A percentile compares a stretch with the other conserved stretches of the same genome.
These are phyloP conservation scores for Ctenosaura bakeri DNA, from an alignment of 2,797 vertebrate species.

Conservation along the genomic window DNA sequence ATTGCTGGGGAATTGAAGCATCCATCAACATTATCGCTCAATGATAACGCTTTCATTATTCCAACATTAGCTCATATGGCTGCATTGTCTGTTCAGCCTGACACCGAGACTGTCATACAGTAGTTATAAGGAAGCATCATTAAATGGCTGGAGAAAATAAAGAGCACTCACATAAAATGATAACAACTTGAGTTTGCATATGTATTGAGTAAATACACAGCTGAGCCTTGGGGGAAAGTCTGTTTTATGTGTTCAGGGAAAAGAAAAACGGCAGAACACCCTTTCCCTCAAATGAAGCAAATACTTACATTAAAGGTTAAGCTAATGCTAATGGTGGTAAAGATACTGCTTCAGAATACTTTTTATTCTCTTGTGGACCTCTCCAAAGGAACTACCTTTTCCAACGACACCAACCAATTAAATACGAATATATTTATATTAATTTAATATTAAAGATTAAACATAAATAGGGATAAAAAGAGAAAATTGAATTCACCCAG, in stretches of 20 bases:
- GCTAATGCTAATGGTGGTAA: neutral
- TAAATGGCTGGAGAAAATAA: slow-evolving; percentile 23
- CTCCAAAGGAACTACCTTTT: neutral
- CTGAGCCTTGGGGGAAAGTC: neutral
- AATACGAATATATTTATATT: neutral
- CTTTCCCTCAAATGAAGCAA: neutral
- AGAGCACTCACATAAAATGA: neutral
- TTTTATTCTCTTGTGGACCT: neutral
- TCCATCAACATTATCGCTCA: neutral
- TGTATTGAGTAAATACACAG: neutral
- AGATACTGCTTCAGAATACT: neutral
- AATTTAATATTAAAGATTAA: too few relatives aligned
- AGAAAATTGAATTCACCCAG: neutral
- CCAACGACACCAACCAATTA: neutral
- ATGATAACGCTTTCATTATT: slow-evolving; percentile 28
- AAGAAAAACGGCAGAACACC: neutral
- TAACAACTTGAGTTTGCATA: neutral
- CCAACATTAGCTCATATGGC: neutral
- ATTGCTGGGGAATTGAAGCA: neutral
- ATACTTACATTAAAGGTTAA: neutral
- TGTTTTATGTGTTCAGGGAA: neutral
- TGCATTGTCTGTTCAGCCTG: neutral
- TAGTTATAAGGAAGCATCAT: slow-evolving; percentile 1
- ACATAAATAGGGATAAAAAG: neutral
- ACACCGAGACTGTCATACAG: slow-evolving; percentile 3